Percentiles rank a stretch among this genome's conserved stretches.
Conservation (phyloP, 2,797 vertebrate species). For the Aeoliscus strigatus region DNA sequence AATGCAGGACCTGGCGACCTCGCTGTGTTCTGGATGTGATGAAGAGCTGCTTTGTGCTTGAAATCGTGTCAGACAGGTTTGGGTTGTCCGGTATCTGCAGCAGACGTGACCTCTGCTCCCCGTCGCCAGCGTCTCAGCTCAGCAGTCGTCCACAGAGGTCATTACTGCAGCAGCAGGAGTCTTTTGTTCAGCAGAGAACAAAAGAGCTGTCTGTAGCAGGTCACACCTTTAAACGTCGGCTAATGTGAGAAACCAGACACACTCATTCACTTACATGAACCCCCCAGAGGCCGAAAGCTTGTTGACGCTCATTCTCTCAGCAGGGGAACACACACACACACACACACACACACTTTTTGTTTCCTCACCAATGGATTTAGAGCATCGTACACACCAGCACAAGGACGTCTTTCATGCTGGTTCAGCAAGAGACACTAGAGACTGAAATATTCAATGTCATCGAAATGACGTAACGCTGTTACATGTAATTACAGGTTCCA, state of each 20-base stretch:
- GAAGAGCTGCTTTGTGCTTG: background rate
- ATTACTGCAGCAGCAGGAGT: slow-evolving; percentile 11
- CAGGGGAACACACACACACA: slow-evolving; percentile 29
- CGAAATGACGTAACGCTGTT: too few relatives aligned
- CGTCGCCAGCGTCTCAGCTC: background rate
- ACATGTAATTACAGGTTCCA: too few relatives aligned
- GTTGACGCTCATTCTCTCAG: slow-evolving; percentile 45
- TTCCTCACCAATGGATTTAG: too few relatives aligned
- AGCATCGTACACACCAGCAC: too few relatives aligned
- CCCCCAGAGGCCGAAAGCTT: slow-evolving; percentile 1
- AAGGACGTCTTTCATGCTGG: too few relatives aligned
- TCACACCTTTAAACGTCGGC: slow-evolving; percentile 51
- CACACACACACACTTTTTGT: too few relatives aligned
- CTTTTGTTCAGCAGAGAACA: slow-evolving; percentile 51
- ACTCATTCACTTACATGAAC: slow-evolving; percentile 7
- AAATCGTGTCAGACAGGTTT: background rate
- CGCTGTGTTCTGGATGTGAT: too few relatives aligned
- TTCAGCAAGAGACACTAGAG: too few relatives aligned
- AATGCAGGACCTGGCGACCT: too few relatives aligned
- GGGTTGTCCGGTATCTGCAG: slow-evolving; percentile 3
- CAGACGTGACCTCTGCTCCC: slow-evolving; percentile 6
- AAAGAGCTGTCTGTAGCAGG: slow-evolving; percentile 11
- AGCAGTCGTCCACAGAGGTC: background rate
- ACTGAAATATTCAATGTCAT: too few relatives aligned
- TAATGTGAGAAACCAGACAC: slow-evolving; percentile 55